These are phyloP conservation scores for Pasiphila rectangulata DNA, from an alignment of 2,888 invertebrate species.

Conservation along the genomic window DNA sequence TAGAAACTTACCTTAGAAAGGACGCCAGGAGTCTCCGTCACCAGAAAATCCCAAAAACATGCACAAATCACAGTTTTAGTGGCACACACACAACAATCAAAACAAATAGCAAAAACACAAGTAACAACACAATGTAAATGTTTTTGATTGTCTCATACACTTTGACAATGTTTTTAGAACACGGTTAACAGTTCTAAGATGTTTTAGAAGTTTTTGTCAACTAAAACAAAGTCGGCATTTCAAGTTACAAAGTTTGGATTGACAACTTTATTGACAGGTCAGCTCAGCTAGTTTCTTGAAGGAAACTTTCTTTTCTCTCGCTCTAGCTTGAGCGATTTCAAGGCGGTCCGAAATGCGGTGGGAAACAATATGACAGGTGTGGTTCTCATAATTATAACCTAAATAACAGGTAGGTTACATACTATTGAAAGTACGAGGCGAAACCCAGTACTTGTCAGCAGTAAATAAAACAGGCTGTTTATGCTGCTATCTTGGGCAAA, in stretches of 20 bases:
- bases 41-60: conserved; percentile 32
- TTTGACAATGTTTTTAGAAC: conserved; percentile 26
- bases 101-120: conserved; percentile 33
- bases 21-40: conserved; percentile 25
- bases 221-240: conserved; percentile 27
- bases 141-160: conserved; percentile 24
- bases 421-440: too few relatives aligned
- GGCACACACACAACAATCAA: conserved; percentile 32
- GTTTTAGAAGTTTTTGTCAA: conserved; percentile 11
- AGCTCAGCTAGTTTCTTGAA: not conserved
- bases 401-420: too few relatives aligned
- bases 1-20: conserved; percentile 29
- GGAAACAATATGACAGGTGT: too few relatives aligned
- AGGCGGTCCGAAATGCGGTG: not conserved
- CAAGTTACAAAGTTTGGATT: conserved; percentile 32
- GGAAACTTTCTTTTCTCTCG: not conserved
- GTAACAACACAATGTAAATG: conserved; percentile 18
- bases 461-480: too few relatives aligned
- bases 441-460: too few relatives aligned
- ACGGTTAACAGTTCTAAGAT: conserved; percentile 25
- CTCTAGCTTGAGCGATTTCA: not conserved
- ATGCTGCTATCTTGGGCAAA: too few relatives aligned
- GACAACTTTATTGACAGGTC: conserved; percentile 27
- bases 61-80: conserved; percentile 28
- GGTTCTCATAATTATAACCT: too few relatives aligned